These are phyloP conservation scores for Sitobion miscanthi DNA, from an alignment of 1,140 invertebrate species.

Conservation along the genomic window DNA sequence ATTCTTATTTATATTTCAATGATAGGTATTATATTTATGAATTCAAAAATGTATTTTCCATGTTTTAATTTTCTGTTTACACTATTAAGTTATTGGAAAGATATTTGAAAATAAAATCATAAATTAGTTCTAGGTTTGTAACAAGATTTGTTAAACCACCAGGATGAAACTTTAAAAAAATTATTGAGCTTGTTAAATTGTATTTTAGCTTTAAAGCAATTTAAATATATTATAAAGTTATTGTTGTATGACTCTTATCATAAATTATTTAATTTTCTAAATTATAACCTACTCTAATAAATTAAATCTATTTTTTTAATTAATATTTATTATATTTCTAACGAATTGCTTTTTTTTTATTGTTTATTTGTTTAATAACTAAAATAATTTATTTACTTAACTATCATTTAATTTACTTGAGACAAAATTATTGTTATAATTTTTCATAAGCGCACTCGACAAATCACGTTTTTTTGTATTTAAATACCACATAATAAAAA, in stretches of 20 bases:
- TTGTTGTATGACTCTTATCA: background rate
- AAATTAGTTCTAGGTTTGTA: background rate
- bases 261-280: background rate
- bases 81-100: background rate
- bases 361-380: too few relatives aligned
- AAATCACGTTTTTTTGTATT: background rate
- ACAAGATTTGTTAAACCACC: background rate
- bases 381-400: background rate
- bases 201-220: background rate
- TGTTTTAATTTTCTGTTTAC: slow-evolving; percentile 1
- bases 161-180: background rate
- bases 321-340: background rate
- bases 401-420: background rate
- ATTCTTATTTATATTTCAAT: background rate
- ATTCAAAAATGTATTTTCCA: background rate
- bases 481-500: background rate
- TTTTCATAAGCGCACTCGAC: background rate
- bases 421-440: background rate
- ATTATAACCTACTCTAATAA: background rate
- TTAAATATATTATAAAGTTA: background rate
- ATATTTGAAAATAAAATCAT: too few relatives aligned
- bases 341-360: background rate
- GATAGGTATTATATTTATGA: background rate
- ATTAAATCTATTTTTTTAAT: background rate
- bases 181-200: background rate